Percentiles rank a stretch among this genome's conserved stretches.
These are phyloP conservation scores for Tiliqua scincoides DNA, from an alignment of 2,113 vertebrate species.

Conservation along the genomic window DNA sequence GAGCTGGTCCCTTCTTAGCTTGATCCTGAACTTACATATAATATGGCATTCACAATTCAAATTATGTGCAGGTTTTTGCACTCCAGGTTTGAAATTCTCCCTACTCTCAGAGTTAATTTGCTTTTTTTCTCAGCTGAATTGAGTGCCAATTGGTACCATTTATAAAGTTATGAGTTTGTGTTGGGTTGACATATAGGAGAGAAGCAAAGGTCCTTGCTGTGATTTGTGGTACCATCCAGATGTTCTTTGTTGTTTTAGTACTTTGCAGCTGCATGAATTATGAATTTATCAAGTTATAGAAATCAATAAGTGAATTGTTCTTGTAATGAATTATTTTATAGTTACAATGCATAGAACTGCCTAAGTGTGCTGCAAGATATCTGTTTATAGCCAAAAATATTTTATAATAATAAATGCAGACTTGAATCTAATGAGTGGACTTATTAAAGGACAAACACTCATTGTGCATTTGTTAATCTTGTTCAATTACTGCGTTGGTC, in stretches of 20 bases:
- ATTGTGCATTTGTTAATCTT: slow-evolving; percentile 15
- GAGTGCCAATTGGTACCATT: slow-evolving; percentile 46
- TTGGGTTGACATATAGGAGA: slow-evolving; percentile 38
- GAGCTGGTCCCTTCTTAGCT: neutral
- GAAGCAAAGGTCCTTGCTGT: slow-evolving; percentile 40
- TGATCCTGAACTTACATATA: neutral
- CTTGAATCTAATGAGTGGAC: neutral
- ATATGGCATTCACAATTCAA: no score
- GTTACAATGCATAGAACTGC: slow-evolving; percentile 3
- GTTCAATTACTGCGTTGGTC: neutral
- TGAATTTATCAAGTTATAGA: slow-evolving; percentile 14
- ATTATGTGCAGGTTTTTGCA: neutral
- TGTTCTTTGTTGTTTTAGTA: slow-evolving; percentile 30
- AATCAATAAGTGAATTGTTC: slow-evolving; percentile 31
- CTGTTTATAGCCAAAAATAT: neutral
- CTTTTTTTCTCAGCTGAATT: neutral
- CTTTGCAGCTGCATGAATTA: slow-evolving; percentile 24
- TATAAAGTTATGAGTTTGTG: slow-evolving; percentile 1
- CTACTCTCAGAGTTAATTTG: neutral
- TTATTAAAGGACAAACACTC: fast-evolving
- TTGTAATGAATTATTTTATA: neutral
- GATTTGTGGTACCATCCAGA: slow-evolving; percentile 53
- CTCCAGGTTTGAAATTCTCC: neutral
- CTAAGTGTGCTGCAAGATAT: neutral
- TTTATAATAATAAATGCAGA: neutral